A percentile compares a stretch with the other conserved stretches of the same genome.
phyloP scores from a whole-genome alignment of 2,797 vertebrate species.

The Chrosomus eos region DNA sequence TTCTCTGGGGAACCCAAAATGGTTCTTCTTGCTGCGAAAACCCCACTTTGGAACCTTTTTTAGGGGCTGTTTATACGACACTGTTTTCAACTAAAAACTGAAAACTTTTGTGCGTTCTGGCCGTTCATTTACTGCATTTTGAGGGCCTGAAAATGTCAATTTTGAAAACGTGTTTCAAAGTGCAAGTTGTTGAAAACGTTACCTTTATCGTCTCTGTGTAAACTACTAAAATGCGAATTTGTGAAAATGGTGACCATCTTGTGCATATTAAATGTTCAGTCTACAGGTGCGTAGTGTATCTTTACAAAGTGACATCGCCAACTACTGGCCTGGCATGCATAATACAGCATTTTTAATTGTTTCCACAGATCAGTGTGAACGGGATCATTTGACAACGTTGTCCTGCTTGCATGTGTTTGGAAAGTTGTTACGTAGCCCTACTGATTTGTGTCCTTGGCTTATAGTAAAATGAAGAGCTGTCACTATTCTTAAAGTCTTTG shows the following conservation, averaged over 20 bases:
- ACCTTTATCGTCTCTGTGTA: too few relatives aligned
- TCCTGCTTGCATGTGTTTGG: not conserved
- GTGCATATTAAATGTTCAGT: not conserved
- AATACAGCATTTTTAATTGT: not conserved
- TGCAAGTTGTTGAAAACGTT: too few relatives aligned
- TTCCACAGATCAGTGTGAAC: not conserved
- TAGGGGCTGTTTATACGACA: not conserved
- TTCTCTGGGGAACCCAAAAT: too few relatives aligned
- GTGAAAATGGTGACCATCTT: too few relatives aligned
- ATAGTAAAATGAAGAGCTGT: not conserved
- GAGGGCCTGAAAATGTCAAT: too few relatives aligned
- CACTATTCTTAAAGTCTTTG: not conserved
- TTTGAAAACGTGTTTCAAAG: too few relatives aligned
- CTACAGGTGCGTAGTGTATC: not conserved
- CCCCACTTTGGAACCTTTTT: not conserved
- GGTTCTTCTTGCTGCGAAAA: not conserved
- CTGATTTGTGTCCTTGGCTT: not conserved
- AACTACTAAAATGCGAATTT: not conserved
- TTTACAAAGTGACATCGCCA: not conserved
- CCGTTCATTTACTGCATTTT: too few relatives aligned
- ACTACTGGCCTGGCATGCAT: not conserved
- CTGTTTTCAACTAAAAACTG: too few relatives aligned
- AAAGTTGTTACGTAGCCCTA: not conserved
- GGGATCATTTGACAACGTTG: not conserved
- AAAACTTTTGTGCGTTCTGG: too few relatives aligned